Percentiles rank a stretch among this genome's conserved stretches.
Conservation (phyloP, 2,113 vertebrate genomes). For the Lepisosteus osseus region DNA sequence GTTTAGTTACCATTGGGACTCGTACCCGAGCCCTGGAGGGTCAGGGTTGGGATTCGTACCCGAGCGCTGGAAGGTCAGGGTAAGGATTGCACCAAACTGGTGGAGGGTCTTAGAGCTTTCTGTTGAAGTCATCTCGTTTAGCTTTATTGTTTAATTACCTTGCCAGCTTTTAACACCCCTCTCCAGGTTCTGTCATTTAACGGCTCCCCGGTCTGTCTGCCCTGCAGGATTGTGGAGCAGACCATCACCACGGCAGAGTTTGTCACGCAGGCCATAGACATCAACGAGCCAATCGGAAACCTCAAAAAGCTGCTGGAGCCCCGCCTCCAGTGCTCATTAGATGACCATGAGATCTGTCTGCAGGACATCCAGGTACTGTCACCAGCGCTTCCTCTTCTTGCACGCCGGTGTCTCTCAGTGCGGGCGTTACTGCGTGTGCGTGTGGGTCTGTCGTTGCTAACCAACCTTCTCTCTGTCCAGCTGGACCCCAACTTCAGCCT, state of each 20-base stretch:
- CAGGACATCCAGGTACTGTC: conserved; percentile 91
- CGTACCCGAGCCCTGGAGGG: too few species aligned
- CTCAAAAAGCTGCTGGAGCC: conserved; percentile 94
- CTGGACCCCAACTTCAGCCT: conserved; percentile 93
- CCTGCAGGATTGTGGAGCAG: conserved; percentile 85
- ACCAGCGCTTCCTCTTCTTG: neutral
- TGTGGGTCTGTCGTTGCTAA: neutral
- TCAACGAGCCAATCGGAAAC: conserved; percentile 94
- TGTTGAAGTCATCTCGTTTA: too few species aligned
- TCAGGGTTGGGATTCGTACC: too few species aligned
- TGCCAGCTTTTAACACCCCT: too few species aligned
- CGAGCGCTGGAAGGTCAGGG: too few species aligned
- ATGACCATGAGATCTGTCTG: conserved; percentile 91
- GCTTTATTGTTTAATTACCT: too few species aligned
- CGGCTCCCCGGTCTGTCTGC: conserved; percentile 6
- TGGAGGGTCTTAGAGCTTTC: too few species aligned
- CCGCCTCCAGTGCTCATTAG: conserved; percentile 86
- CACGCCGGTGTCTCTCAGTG: neutral
- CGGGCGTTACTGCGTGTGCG: neutral
- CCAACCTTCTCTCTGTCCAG: conserved; percentile 50
- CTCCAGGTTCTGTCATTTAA: too few species aligned
- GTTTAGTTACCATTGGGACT: too few species aligned
- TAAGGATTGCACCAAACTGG: too few species aligned
- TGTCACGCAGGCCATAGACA: conserved; percentile 96
- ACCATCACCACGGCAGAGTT: conserved; percentile 88